phyloP scores from a whole-genome alignment of 2,888 invertebrate genomes.

The Sinopyrophorus schimmeli region DNA sequence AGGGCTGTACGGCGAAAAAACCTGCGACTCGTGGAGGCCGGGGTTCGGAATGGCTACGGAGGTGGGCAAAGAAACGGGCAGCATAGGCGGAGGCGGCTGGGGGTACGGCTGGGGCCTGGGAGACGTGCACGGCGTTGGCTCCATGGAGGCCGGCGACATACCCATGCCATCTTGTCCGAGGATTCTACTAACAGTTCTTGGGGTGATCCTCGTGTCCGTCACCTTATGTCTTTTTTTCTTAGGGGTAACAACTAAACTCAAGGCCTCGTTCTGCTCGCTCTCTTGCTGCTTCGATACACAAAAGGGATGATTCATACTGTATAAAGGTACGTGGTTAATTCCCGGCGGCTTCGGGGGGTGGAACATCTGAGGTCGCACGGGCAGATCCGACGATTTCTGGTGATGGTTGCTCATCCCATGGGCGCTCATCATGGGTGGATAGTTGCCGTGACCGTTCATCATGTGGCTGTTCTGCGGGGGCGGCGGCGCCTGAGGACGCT shows the following conservation, averaged over 20 bases:
- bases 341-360: conserved; percentile 80
- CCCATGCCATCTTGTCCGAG: conserved; percentile 78
- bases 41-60: conserved; percentile 97
- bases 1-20: conserved; percentile 89
- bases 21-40: conserved; percentile 91
- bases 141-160: conserved; percentile 66
- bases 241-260: conserved; percentile 91
- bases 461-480: conserved; percentile 58
- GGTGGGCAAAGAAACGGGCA: conserved; percentile 88
- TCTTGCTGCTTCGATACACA: conserved; percentile 63
- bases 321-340: conserved; percentile 63
- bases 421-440: conserved; percentile 60
- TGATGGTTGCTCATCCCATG: conserved; percentile 47
- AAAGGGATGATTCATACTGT: conserved; percentile 62
- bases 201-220: conserved; percentile 90
- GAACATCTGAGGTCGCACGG: conserved; percentile 77
- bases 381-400: conserved; percentile 58
- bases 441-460: conserved; percentile 55
- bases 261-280: conserved; percentile 91
- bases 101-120: conserved; percentile 68
- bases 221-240: conserved; percentile 98
- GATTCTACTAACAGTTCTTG: conserved; percentile 85
- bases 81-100: conserved; percentile 76
- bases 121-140: conserved; percentile 68
- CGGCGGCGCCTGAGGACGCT: conserved; percentile 58